Evolutionary conservation across 37 sponge, comb jelly and placozoan species (phyloP).

Genomic region (Ianthella basta): DNA sequence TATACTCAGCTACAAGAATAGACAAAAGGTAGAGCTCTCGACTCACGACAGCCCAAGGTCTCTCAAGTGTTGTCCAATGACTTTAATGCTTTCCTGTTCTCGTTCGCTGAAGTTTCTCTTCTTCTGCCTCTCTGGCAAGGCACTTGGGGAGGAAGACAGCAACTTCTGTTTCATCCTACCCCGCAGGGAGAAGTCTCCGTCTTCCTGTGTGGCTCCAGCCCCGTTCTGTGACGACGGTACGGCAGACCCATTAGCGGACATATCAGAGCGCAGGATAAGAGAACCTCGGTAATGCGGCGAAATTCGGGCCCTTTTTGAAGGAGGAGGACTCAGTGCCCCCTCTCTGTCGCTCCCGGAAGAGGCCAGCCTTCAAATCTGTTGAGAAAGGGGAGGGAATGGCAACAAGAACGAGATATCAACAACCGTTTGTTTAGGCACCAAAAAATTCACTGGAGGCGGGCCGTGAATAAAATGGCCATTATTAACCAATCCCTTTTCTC

Average conservation of each 20-base stretch:
- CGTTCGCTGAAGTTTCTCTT: conserved; percentile 11
- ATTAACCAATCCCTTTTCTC: background rate
- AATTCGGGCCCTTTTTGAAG: conserved; percentile 78
- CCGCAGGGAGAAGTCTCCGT: background rate
- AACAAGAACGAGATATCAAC: background rate
- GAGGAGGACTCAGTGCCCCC: conserved; percentile 89
- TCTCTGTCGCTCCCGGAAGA: conserved; percentile 69
- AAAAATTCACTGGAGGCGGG: background rate
- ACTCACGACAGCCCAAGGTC: conserved; percentile 90
- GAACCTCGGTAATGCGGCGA: conserved; percentile 5
- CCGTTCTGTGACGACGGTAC: background rate
- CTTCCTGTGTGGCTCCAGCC: background rate
- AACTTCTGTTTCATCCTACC: conserved; percentile 14
- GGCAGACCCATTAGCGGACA: conserved; percentile 17
- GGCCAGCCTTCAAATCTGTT: conserved; percentile 60
- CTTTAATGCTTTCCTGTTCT: conserved; percentile 76
- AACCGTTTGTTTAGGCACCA: background rate
- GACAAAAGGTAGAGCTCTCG: background rate
- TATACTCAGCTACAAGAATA: background rate
- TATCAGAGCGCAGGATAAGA: background rate
- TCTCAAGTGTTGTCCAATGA: conserved; percentile 96
- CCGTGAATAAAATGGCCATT: conserved; percentile 1
- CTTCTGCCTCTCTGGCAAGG: background rate
- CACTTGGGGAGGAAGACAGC: background rate
- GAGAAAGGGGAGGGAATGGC: background rate